Conservation (phyloP, 64 coral and sea anemone species). For the Montipora efflorescens region DNA sequence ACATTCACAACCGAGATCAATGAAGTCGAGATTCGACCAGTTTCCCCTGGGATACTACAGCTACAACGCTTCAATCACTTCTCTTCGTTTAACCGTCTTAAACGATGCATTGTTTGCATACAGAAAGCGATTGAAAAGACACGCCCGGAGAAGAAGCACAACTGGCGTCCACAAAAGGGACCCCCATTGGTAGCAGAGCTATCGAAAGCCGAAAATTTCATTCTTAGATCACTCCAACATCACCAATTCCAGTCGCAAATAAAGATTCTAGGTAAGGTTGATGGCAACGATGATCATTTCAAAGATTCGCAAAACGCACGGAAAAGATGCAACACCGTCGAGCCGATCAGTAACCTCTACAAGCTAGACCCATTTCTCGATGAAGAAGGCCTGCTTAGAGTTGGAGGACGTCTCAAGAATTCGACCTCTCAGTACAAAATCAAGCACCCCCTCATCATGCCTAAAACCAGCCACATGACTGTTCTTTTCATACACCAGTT, state of each 20-base stretch:
- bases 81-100: constrained; percentile 66
- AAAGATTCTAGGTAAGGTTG: constrained; percentile 10
- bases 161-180: constrained; percentile 69
- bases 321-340: constrained; percentile 23
- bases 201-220: constrained; percentile 1
- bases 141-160: constrained; percentile 63
- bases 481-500: too few species aligned
- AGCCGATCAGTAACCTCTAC: constrained; percentile 30
- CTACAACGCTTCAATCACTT: constrained; percentile 28
- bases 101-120: constrained; percentile 21
- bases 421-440: not conserved
- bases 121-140: constrained; percentile 71
- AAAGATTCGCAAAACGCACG: constrained; percentile 22
- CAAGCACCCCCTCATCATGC: constrained; percentile 62
- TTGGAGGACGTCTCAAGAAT: constrained; percentile 58
- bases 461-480: constrained; percentile 38
- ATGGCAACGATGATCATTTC: constrained; percentile 67
- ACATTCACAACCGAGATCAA: not conserved
- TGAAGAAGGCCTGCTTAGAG: not conserved
- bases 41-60: constrained; percentile 20
- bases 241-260: constrained; percentile 14
- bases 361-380: constrained; percentile 70
- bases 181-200: constrained; percentile 51
- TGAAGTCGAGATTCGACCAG: not conserved
- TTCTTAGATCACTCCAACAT: constrained; percentile 38